phyloP scores from a whole-genome alignment of 2,888 invertebrate genomes.

The Gymnosoma rotundatum region DNA sequence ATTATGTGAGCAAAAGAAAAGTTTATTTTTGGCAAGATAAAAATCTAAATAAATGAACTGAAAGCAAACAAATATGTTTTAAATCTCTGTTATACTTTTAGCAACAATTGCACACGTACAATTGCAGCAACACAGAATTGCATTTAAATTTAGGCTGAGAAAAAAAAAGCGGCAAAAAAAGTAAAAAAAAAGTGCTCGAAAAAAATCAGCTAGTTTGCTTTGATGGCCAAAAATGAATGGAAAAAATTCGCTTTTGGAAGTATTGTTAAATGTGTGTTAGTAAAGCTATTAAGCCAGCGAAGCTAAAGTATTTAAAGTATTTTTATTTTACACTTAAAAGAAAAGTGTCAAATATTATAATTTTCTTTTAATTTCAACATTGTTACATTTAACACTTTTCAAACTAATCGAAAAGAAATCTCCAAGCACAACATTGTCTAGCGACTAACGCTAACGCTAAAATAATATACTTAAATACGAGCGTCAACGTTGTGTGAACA shows the following conservation, averaged over 20 bases:
- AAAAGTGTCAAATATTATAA: too few species aligned
- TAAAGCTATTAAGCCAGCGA: too few species aligned
- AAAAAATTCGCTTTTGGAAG: conserved; percentile 6
- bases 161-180: conserved; percentile 8
- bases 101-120: conserved; percentile 20
- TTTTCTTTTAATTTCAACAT: too few species aligned
- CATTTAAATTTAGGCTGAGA: conserved; percentile 31
- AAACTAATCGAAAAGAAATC: too few species aligned
- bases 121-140: conserved; percentile 2
- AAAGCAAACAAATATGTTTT: neutral
- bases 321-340: too few species aligned
- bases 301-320: too few species aligned
- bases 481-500: too few species aligned
- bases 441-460: too few species aligned
- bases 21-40: neutral
- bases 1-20: neutral
- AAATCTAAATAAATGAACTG: neutral
- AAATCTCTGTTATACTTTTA: neutral
- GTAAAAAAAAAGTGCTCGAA: conserved; percentile 21
- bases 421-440: too few species aligned
- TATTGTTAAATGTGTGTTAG: neutral
- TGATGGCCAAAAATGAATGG: conserved; percentile 39
- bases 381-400: too few species aligned
- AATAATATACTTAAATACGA: too few species aligned
- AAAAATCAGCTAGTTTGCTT: conserved; percentile 55